Evolutionary conservation across 2,888 invertebrate genomes (phyloP), one percentile per base, ranked within the genome.

Genomic region (Cerceris rybyensis): DNA sequence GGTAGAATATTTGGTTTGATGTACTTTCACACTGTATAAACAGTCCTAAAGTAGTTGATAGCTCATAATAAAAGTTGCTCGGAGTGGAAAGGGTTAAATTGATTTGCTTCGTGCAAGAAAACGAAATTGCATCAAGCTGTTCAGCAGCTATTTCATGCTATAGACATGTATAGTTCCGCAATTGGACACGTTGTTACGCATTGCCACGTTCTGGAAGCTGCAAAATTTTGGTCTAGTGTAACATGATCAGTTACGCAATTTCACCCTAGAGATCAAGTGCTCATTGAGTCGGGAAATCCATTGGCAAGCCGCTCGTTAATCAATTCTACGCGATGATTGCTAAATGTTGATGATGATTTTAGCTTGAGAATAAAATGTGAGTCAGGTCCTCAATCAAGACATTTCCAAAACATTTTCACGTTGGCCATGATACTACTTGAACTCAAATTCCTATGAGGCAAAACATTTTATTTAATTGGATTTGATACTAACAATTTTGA

Each of bases 241-340:
- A 84, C 84, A 77, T 77, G 74, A 86, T 78, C 78, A 75, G 78
- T 86, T 75, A 82, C 77, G 61, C 82, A 75, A 85, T 73, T 79
- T 59, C 72, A 65, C 54, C 58, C 70, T n/a, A 54, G 71, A 66
- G 79, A 75, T 71, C 65, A 65, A 39, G 55, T 39, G 60, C 60
- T 59, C 69, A 72, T 49, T 63, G 65, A 69, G 41, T 50, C 65
- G 81, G 65, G 61, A 86, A 85, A 78, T 83, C 70, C 70, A 84
- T 75, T 70, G 77, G 73, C 76, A 70, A 76, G 59, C 72, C 66
- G 61, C 65, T 83, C 84, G 83, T 83, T 84, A 78, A 85, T 85
- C 84, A 83, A 81, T 85, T 78, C 73, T 64, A 64, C 66, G 78
- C 75, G 71, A 59, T 70, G 74, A 81, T 69, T 66, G 80, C 72